Conservation (phyloP, 2,797 vertebrate genomes). For the Gorsachius magnificus region DNA sequence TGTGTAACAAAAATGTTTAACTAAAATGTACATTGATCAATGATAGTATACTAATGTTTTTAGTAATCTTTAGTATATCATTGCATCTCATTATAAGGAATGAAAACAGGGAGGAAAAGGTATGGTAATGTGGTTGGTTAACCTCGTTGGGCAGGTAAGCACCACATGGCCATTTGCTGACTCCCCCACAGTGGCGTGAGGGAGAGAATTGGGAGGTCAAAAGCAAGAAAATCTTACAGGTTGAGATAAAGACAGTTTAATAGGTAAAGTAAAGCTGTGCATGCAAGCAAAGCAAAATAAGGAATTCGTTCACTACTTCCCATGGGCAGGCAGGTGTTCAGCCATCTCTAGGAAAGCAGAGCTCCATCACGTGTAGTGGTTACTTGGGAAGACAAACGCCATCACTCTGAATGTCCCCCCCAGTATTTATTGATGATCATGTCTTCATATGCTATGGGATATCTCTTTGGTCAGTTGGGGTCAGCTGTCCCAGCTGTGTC, state of each 20-base stretch:
- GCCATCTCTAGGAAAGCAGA: background rate
- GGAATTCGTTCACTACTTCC: background rate
- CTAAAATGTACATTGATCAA: background rate
- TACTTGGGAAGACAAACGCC: background rate
- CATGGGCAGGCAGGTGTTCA: background rate
- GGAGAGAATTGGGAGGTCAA: background rate
- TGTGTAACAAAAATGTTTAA: background rate
- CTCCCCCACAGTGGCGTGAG: too few species aligned
- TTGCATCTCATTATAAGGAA: background rate
- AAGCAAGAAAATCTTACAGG: background rate
- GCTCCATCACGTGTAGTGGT: accelerated
- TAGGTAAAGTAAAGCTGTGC: background rate
- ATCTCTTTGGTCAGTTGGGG: background rate
- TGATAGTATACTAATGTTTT: background rate
- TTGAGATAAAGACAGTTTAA: background rate
- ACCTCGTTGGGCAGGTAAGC: background rate
- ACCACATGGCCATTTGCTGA: accelerated
- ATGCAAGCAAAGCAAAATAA: background rate
- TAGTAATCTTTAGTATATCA: background rate
- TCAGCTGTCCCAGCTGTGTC: background rate
- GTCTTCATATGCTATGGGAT: accelerated
- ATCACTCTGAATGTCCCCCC: accelerated
- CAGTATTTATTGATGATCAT: background rate
- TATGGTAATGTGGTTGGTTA: background rate
- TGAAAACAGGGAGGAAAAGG: background rate